Evolutionary conservation across 2,888 invertebrate species (phyloP).

Genomic region (Xestobium rufovillosum): DNA sequence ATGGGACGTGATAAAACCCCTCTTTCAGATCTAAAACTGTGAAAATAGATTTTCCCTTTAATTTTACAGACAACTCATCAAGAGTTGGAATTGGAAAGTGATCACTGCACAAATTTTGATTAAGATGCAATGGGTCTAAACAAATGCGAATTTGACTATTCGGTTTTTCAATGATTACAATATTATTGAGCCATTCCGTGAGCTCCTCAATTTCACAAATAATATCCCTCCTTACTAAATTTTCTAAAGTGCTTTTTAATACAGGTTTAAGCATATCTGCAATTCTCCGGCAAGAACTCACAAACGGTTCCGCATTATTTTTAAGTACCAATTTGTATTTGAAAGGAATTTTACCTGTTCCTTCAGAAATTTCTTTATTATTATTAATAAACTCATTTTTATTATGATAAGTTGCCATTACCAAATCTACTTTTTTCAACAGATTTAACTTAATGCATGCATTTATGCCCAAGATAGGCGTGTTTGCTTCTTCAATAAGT

Average conservation of each 20-base stretch:
- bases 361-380: constrained; percentile 14
- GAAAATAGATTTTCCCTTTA: constrained; percentile 22
- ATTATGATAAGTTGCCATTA: constrained; percentile 5
- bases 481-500: constrained; percentile 10
- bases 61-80: constrained; percentile 21
- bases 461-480: constrained; percentile 13
- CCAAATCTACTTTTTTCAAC: constrained; percentile 9
- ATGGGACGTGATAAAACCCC: constrained; percentile 30
- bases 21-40: constrained; percentile 29
- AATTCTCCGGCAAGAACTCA: constrained; percentile 11
- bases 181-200: constrained; percentile 21
- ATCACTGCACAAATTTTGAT: constrained; percentile 21
- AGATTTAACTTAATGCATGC: constrained; percentile 10
- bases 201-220: constrained; percentile 16
- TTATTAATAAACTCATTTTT: constrained; percentile 9
- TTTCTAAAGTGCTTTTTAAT: constrained; percentile 11
- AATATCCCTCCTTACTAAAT: constrained; percentile 11
- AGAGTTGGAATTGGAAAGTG: constrained; percentile 23
- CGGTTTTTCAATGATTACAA: constrained; percentile 28
- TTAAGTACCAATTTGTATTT: constrained; percentile 15
- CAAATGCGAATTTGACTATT: constrained; percentile 26
- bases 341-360: constrained; percentile 10
- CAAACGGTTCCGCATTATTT: constrained; percentile 10
- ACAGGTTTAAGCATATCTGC: constrained; percentile 11
- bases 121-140: constrained; percentile 27